Evolutionary conservation across 2,113 vertebrate genomes (phyloP).

Genomic region (Melanotaenia duboulayi): DNA sequence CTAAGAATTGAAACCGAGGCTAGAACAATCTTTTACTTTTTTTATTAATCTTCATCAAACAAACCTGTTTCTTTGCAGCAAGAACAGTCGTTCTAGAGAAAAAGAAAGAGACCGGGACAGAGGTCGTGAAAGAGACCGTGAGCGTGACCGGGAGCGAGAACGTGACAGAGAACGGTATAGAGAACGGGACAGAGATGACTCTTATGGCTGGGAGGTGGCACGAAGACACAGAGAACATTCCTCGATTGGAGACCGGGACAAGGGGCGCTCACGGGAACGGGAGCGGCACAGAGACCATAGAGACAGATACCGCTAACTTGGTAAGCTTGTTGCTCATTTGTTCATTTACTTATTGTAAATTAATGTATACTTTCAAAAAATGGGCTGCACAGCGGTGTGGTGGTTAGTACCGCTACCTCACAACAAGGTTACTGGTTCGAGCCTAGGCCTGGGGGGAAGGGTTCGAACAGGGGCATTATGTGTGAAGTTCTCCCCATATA

Average conservation of each 20-base stretch:
- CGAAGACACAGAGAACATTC: conserved; percentile 74
- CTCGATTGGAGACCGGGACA: conserved; percentile 68
- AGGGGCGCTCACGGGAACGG: conserved; percentile 65
- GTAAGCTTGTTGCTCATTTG: conserved; percentile 50
- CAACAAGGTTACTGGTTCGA: too few relatives aligned
- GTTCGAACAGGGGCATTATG: too few relatives aligned
- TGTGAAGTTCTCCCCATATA: too few relatives aligned
- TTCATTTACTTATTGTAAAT: neutral
- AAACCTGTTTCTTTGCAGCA: conserved; percentile 49
- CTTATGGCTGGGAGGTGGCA: conserved; percentile 64
- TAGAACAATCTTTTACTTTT: neutral
- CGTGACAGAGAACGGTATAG: conserved; percentile 56
- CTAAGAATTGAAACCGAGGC: neutral
- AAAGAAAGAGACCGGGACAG: conserved; percentile 49
- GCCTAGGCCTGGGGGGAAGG: too few relatives aligned
- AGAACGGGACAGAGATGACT: conserved; percentile 60
- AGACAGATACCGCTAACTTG: conserved; percentile 74
- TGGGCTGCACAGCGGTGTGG: too few relatives aligned
- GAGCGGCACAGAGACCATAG: conserved; percentile 75
- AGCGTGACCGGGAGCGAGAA: conserved; percentile 55
- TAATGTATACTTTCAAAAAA: too few relatives aligned
- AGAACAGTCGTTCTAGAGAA: conserved; percentile 65
- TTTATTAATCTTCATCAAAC: neutral
- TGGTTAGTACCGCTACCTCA: too few relatives aligned
- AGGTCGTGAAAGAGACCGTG: conserved; percentile 39